These are phyloP conservation scores for Pelodiscus sinensis DNA, from an alignment of 2,113 vertebrate species.

Conservation along the genomic window DNA sequence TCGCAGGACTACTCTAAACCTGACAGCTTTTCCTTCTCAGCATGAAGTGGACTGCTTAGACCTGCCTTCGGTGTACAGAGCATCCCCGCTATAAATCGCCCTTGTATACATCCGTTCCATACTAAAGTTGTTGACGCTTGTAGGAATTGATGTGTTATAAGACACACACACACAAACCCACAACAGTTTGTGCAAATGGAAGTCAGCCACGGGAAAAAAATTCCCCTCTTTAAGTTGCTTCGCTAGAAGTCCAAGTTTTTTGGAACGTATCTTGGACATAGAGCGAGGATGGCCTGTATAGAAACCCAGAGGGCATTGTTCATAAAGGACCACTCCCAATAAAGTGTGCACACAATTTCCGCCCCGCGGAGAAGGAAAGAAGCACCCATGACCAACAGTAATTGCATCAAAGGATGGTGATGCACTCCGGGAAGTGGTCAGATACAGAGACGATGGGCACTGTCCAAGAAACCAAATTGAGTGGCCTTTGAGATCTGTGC, in stretches of 20 bases:
- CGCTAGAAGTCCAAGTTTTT: no score
- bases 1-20: background rate
- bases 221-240: no score
- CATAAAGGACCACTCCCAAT: background rate
- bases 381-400: background rate
- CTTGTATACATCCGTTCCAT: no score
- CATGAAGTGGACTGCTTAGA: conserved; percentile 7
- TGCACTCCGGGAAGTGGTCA: background rate
- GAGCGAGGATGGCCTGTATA: background rate
- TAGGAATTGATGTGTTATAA: no score
- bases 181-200: no score
- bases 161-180: no score
- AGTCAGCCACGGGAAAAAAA: no score
- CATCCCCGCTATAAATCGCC: no score
- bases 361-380: background rate
- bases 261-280: no score
- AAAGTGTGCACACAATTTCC: background rate
- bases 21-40: conserved; percentile 5
- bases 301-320: background rate
- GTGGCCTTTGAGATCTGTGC: background rate
- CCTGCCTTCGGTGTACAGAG: conserved; percentile 17
- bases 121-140: no score
- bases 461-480: background rate
- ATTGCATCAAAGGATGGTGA: background rate
- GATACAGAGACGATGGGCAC: conserved; percentile 2